Conservation (phyloP, 1,140 invertebrate species). For the Nasonia giraulti region DNA sequence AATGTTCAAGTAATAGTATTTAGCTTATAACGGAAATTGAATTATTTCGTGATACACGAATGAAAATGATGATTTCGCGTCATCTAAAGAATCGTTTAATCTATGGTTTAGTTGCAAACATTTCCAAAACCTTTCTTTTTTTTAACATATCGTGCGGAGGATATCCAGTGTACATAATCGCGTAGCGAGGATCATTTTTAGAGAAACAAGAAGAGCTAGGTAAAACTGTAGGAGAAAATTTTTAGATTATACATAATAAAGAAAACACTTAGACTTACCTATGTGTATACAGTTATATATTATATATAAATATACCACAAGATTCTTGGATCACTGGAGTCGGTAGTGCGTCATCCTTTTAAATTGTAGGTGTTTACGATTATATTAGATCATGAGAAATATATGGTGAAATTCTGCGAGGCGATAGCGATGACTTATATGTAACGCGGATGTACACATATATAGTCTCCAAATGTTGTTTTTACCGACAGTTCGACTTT, state of each 20-base stretch:
- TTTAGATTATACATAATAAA: slow-evolving; percentile 49
- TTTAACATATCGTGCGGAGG: slow-evolving; percentile 19
- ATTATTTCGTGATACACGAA: neutral
- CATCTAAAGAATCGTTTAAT: neutral
- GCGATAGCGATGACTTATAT: slow-evolving; percentile 36
- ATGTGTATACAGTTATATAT: slow-evolving; percentile 52
- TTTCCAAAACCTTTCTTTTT: neutral
- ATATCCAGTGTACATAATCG: slow-evolving; percentile 47
- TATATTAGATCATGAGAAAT: slow-evolving; percentile 38
- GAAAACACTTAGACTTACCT: slow-evolving; percentile 43
- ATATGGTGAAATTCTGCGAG: slow-evolving; percentile 23
- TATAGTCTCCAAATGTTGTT: slow-evolving; percentile 33
- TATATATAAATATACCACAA: slow-evolving; percentile 47
- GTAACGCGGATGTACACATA: slow-evolving; percentile 37
- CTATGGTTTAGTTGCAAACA: neutral
- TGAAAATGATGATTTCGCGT: no score
- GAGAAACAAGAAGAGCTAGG: slow-evolving; percentile 34
- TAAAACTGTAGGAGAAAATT: slow-evolving; percentile 45
- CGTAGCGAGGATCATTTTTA: slow-evolving; percentile 34
- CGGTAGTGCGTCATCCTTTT: slow-evolving; percentile 45
- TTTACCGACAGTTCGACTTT: slow-evolving; percentile 38
- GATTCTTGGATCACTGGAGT: neutral
- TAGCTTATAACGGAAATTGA: neutral
- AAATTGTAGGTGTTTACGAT: slow-evolving; percentile 48
- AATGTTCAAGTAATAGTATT: neutral